A percentile compares a stretch with the other conserved stretches of the same genome.
phyloP scores from a whole-genome alignment of 2,797 vertebrate genomes.

The Enoplosus armatus region DNA sequence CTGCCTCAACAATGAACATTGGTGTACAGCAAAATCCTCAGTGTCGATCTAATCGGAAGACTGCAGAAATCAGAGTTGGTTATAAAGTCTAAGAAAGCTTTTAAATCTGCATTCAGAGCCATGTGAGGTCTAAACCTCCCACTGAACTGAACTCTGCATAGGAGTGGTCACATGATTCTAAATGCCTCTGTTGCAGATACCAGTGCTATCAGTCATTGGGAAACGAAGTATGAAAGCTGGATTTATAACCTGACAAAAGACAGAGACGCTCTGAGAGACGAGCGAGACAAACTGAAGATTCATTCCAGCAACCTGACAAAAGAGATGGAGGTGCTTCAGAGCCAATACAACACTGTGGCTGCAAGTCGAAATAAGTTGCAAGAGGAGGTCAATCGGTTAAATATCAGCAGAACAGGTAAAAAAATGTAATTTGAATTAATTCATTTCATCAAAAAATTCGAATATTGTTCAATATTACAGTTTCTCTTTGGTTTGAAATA shows the following conservation, averaged over 20 bases:
- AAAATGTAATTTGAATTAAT: too few relatives aligned
- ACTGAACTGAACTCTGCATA: not conserved
- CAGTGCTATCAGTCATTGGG: not conserved
- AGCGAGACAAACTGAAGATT: conserved; percentile 32
- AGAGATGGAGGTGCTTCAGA: conserved; percentile 38
- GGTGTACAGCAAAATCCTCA: too few relatives aligned
- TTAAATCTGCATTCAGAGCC: not conserved
- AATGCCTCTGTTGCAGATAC: conserved; percentile 36
- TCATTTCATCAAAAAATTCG: too few relatives aligned
- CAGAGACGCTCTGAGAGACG: conserved; percentile 25
- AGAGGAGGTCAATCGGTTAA: too few relatives aligned
- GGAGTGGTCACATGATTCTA: not conserved
- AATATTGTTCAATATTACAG: too few relatives aligned
- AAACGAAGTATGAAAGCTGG: conserved; percentile 17
- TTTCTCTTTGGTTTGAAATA: too few relatives aligned
- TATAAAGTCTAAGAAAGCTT: not conserved
- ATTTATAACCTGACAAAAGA: conserved; percentile 25
- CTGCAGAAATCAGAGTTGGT: not conserved
- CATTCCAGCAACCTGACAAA: conserved; percentile 18
- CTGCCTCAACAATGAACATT: too few relatives aligned
- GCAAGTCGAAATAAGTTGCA: conserved; percentile 6
- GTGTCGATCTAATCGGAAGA: not conserved
- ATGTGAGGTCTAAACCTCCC: not conserved
- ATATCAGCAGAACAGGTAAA: not conserved
- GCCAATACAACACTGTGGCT: not conserved